Base-by-base conservation (phyloP, 2,113 vertebrate species). In the Hydrolagus affinis region DNA sequence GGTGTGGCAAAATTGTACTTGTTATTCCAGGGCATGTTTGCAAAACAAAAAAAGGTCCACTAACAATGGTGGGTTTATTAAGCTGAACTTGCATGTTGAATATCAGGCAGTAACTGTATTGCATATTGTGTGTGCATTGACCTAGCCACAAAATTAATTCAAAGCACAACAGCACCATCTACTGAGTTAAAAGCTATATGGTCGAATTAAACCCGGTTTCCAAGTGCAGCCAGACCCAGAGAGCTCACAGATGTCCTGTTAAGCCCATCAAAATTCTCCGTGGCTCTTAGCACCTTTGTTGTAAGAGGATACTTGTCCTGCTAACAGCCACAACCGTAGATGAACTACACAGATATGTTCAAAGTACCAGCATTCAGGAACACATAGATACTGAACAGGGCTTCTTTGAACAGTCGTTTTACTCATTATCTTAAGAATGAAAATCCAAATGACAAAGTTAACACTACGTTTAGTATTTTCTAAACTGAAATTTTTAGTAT, bases 131-230 rank as follows among this genome's bases (percentile, higher is more conserved):
- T 7, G 21, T 78, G 21, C 57, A 60, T 9, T 78, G 9, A 25
- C 12, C 25, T 30, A 30, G 25, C 6, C 60, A 64, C 8, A 56
- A 69, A 69, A 56, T 83, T 10, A 83, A 11, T 83, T 66, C 21
- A 83, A 83, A 68, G 60, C 2, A 6, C 62, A 66, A 83, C 28
- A 68, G 60, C 78, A 68, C 60, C 78, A 83, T 68, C 62, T 32
- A 66, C 17, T 83, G 78, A 62, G 1, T 44, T 44, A 44, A 44
- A 44, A 44, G 44, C 44, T 44, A 44, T 44, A 1, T 44, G 44
- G 44, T 44, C 44, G n/a, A 44, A 3, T 44, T 6, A 44, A 44
- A 44, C 44, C 44, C 1, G 6, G 44, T 44, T n/a, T n/a, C n/a
- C n/a, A 44, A 44, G 1, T 44, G 44, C 44, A 44, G 44, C 44